Base-by-base conservation (phyloP, 2,797 vertebrate genomes). In the Erithacus rubecula region DNA sequence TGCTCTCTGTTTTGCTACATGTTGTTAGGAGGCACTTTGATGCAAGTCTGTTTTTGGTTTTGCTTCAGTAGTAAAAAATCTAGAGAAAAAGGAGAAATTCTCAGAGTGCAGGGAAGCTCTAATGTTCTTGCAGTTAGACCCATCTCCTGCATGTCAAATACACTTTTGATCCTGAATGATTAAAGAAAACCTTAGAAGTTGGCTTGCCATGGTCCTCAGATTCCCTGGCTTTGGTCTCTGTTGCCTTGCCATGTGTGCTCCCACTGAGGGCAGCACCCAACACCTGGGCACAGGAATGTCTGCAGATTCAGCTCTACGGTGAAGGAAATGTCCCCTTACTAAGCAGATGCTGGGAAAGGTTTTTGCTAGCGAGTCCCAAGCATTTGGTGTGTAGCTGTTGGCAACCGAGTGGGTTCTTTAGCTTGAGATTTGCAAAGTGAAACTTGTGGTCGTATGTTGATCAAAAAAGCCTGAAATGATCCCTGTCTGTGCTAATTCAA, bases 401-500 rank as follows among this genome's bases (percentile, higher is more conserved):
- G 15, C 56, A 60, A 36, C 51, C 34, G 46, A 47, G 27, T 27
- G n/a, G 16, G 27, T 71, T 56, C 29, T 75, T 47, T 70, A 69
- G 27, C 14, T 74, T 91, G 24, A 11, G 13, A 67, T 81, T 68
- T 64, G 17, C 36, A 43, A 68, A 82, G 18, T 46, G 20, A 52
- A 83, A 68, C 29, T 77, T 89, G 14, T 79, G 27, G 22, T 49
- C 9, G 1, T 80, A 34, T 53, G 5, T 87, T 53, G 71, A 53
- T 68, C 17, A 56, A 36, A 56, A 44, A 71, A 32, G 37, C 10
- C 27, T 79, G 14, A 70, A 83, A 49, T 8, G 0, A 43, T 74
- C 15, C 59, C 49, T 77, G 34, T 58, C 60, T 78, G 18, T 92
- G 58, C 56, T 93, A 90, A 96, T 72, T 76, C 37, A 77, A 12